Conservation (phyloP, 2,888 invertebrate genomes). For the Drosophila robusta region DNA sequence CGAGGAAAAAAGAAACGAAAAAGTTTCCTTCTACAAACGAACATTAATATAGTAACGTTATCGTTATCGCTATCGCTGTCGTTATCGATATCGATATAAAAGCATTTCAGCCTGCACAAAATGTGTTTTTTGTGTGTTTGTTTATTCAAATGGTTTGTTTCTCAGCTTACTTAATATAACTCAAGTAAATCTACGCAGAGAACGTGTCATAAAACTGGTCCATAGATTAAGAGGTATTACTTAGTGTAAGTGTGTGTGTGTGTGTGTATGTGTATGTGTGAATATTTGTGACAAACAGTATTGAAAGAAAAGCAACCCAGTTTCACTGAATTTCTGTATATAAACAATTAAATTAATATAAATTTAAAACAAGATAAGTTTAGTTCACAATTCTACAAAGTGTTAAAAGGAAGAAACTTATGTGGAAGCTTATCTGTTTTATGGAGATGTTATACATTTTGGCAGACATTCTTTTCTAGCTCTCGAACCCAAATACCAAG, state of each 20-base stretch:
- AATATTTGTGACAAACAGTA: slow-evolving; percentile 6
- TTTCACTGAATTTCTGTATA: background rate
- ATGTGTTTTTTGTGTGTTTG: slow-evolving; percentile 14
- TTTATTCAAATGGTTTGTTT: slow-evolving; percentile 44
- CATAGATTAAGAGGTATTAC: slow-evolving; percentile 77
- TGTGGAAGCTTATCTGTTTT: slow-evolving; percentile 20
- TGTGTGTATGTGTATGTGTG: slow-evolving; percentile 11
- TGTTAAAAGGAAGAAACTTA: slow-evolving; percentile 16
- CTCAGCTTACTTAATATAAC: slow-evolving; percentile 50
- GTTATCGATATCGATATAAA: slow-evolving; percentile 33
- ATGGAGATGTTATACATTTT: background rate
- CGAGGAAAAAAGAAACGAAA: slow-evolving; percentile 2
- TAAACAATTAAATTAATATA: background rate
- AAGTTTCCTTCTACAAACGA: slow-evolving; percentile 14
- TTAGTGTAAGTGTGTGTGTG: slow-evolving; percentile 31
- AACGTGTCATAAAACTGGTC: slow-evolving; percentile 66
- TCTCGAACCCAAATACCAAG: slow-evolving; percentile 9
- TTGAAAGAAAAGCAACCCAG: background rate
- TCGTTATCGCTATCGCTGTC: slow-evolving; percentile 9
- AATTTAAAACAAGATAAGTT: background rate
- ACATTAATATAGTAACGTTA: slow-evolving; percentile 10
- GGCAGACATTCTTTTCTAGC: slow-evolving; percentile 1
- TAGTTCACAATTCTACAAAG: background rate
- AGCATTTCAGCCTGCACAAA: slow-evolving; percentile 21
- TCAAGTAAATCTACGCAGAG: slow-evolving; percentile 55